These are phyloP conservation scores for Dasysyrphus albostriatus DNA, from an alignment of 2,888 invertebrate genomes.

Conservation along the genomic window DNA sequence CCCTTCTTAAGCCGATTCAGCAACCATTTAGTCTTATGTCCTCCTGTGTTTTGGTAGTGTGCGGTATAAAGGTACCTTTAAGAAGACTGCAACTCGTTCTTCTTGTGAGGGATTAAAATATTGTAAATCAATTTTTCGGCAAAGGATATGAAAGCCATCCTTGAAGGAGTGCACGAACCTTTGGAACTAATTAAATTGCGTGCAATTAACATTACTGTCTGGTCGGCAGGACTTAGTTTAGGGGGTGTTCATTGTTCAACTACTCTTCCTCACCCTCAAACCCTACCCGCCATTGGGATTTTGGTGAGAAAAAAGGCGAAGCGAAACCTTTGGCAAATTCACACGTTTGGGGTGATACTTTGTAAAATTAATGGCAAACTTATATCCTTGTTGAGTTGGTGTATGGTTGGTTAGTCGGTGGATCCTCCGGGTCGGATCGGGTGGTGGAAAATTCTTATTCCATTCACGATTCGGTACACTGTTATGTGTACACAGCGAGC, in stretches of 20 bases:
- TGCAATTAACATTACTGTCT: conserved; percentile 76
- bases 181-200: conserved; percentile 74
- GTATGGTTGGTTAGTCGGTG: conserved; percentile 29
- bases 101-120: conserved; percentile 68
- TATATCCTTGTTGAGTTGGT: conserved; percentile 74
- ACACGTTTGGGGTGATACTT: conserved; percentile 75
- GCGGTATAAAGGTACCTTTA: neutral
- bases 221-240: conserved; percentile 46
- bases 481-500: conserved; percentile 61
- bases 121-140: conserved; percentile 76
- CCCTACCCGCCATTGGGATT: neutral
- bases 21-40: conserved; percentile 15
- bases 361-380: conserved; percentile 76
- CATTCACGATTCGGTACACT: conserved; percentile 59
- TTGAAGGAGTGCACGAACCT: conserved; percentile 59
- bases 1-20: conserved; percentile 8
- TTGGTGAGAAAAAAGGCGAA: conserved; percentile 40
- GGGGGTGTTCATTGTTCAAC: conserved; percentile 21
- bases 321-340: conserved; percentile 73
- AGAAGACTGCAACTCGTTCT: conserved; percentile 41
- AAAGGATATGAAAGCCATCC: conserved; percentile 67
- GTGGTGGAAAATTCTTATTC: conserved; percentile 68
- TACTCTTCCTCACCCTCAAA: neutral
- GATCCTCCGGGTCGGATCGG: conserved; percentile 1
- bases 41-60: neutral